Base-by-base conservation (phyloP, 2,797 vertebrate species). In the Hippoglossus hippoglossus region DNA sequence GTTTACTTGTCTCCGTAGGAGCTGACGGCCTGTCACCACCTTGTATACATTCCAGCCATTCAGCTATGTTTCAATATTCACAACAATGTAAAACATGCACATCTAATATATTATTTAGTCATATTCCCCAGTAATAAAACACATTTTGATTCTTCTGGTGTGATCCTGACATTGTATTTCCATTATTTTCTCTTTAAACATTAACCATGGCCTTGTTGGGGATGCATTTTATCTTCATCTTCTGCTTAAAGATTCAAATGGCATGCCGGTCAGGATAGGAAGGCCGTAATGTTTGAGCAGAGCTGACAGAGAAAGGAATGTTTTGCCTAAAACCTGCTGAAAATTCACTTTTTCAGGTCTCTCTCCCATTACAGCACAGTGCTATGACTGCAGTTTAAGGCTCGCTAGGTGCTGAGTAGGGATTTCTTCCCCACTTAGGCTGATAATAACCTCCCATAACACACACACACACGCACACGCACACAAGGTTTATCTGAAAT, bases 181-280 rank as follows among this genome's bases (percentile, higher is more conserved):
- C 97, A 99, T 97, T 96, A 97, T 94, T 94, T 88, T 93, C 96
- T 98, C 93, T 95, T 98, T 97, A 98, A 98, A 97, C 95, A 97
- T 98, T 98, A 97, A 98, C 96, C 95, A 91, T 56, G 61, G 90
- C 93, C 93, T 93, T 93, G 93, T 95, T 94, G 84, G 77, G 82
- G 90, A 93, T 92, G 90, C 91, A 89, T 92, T 94, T 74, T 85
- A 85, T 82, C 77, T 67, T 81, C 71, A 82, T 82, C 87, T 41
- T 77, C 80, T 89, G 94, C 89, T 92, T 82, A 73, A 72, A 89
- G 92, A 94, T 94, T 96, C 93, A 87, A 90, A 92, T 82, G 92
- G 92, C 90, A 77, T 75, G 83, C 66, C 90, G 89, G 86, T 92
- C 80, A 80, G 91, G 92, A 92, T 84, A 81, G 77, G 4, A 31